A percentile compares a stretch with the other conserved stretches of the same genome.
Evolutionary conservation across 2,797 vertebrate genomes (phyloP).

Genomic region (Acomys russatus): DNA sequence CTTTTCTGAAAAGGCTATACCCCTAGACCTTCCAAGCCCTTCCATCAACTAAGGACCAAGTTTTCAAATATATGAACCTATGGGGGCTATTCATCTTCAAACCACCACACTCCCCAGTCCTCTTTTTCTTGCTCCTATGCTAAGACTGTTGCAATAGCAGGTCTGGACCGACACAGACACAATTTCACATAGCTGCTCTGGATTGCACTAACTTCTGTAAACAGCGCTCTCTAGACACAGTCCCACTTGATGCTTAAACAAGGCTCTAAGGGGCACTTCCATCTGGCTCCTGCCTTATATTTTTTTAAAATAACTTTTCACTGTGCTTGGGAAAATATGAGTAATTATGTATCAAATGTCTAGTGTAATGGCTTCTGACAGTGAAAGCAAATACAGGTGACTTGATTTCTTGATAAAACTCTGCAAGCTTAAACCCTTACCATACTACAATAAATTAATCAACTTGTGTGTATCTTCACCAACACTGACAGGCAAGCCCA

Average conservation of each 20-base stretch:
- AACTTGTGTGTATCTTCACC: not conserved
- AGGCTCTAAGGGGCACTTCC: not conserved
- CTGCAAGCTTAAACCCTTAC: not conserved
- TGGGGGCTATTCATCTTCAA: not conserved
- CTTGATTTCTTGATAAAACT: not conserved
- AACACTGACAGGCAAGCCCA: not conserved
- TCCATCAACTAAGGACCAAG: not conserved
- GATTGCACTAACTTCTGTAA: not conserved
- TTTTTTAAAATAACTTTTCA: conserved; percentile 52
- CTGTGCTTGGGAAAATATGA: not conserved
- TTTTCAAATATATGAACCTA: not conserved
- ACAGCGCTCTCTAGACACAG: not conserved
- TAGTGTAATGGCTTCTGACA: conserved; percentile 2
- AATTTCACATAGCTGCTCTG: accelerated
- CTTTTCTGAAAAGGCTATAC: too few species aligned
- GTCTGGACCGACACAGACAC: not conserved
- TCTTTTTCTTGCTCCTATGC: not conserved
- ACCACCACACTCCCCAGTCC: too few species aligned
- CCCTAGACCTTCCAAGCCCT: not conserved
- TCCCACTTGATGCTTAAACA: not conserved
- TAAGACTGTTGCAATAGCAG: not conserved
- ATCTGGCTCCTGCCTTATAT: not conserved
- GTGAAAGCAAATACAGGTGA: conserved; percentile 56
- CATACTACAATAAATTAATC: not conserved
- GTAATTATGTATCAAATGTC: not conserved